A percentile compares a stretch with the other conserved stretches of the same genome.
Conservation (phyloP, 2,113 vertebrate genomes). For the Proterorhinus semilunaris region DNA sequence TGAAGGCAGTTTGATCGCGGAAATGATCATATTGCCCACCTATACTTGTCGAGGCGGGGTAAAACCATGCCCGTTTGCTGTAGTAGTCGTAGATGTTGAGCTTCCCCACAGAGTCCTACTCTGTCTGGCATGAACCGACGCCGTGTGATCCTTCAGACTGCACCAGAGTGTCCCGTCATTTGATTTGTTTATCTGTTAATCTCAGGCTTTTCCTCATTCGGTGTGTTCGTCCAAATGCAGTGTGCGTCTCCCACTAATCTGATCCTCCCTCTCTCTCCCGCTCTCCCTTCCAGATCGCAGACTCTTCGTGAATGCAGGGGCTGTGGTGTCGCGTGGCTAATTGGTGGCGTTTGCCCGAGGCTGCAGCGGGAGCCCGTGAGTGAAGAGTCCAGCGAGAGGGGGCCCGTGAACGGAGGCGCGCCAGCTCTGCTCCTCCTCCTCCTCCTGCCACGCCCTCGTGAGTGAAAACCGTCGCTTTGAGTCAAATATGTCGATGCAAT, state of each 20-base stretch:
- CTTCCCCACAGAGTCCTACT: neutral
- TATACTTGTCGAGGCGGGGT: too few relatives aligned
- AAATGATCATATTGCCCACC: too few relatives aligned
- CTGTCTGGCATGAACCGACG: conserved; percentile 15
- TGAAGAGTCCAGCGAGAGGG: conserved; percentile 71
- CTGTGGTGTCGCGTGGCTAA: conserved; percentile 70
- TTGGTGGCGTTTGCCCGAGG: conserved; percentile 74
- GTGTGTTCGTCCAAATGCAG: conserved; percentile 38
- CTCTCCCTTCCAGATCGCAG: conserved; percentile 51
- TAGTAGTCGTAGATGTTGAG: neutral
- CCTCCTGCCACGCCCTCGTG: conserved; percentile 56
- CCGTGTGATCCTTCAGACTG: conserved; percentile 14
- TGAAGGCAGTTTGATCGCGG: too few relatives aligned
- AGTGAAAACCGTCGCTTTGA: conserved; percentile 38
- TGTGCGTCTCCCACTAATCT: conserved; percentile 20
- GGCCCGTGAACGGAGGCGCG: conserved; percentile 52
- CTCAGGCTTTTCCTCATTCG: conserved; percentile 52
- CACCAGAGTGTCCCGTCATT: conserved; percentile 23
- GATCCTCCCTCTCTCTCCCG: conserved; percentile 3
- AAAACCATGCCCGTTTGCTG: too few relatives aligned
- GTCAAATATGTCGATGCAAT: too few relatives aligned
- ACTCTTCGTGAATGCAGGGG: conserved; percentile 76
- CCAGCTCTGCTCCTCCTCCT: conserved; percentile 61
- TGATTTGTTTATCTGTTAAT: conserved; percentile 57
- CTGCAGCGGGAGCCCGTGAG: conserved; percentile 65